Conservation (phyloP, 2,113 vertebrate species). For the Psammodynastes pulverulentus region DNA sequence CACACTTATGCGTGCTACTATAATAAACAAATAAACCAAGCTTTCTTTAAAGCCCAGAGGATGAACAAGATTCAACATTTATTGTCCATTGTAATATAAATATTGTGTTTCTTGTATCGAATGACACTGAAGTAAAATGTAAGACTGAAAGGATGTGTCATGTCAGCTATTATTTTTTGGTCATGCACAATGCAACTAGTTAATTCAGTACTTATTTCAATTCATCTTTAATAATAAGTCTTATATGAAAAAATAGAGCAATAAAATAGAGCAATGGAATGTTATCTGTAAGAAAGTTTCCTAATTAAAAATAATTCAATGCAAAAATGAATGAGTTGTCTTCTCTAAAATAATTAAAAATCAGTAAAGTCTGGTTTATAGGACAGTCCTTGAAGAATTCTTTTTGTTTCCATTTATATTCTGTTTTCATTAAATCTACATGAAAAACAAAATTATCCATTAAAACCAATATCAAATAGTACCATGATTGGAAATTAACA, state of each 20-base stretch:
- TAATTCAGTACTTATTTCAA: constrained; percentile 37
- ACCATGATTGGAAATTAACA: neutral
- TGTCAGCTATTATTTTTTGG: constrained; percentile 31
- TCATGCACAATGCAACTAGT: constrained; percentile 17
- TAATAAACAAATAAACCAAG: constrained; percentile 53
- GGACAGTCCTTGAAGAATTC: neutral
- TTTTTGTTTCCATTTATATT: constrained; percentile 2
- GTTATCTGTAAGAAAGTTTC: neutral
- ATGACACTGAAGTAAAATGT: constrained; percentile 53
- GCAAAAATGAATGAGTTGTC: constrained; percentile 23
- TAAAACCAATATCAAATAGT: neutral
- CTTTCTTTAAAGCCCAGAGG: constrained; percentile 51
- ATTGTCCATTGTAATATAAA: constrained; percentile 55
- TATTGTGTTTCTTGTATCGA: constrained; percentile 56
- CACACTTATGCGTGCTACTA: constrained; percentile 48
- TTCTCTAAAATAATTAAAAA: neutral
- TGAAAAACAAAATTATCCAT: neutral
- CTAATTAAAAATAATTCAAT: constrained; percentile 20
- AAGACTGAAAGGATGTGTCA: constrained; percentile 43
- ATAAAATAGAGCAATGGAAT: neutral
- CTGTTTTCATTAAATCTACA: neutral
- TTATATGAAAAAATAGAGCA: constrained; percentile 28
- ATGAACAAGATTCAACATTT: constrained; percentile 55
- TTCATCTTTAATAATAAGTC: constrained; percentile 52
- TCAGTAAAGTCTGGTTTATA: neutral